Base-by-base conservation (phyloP, 2,113 vertebrate genomes). In the Motacilla tschutschensis region DNA sequence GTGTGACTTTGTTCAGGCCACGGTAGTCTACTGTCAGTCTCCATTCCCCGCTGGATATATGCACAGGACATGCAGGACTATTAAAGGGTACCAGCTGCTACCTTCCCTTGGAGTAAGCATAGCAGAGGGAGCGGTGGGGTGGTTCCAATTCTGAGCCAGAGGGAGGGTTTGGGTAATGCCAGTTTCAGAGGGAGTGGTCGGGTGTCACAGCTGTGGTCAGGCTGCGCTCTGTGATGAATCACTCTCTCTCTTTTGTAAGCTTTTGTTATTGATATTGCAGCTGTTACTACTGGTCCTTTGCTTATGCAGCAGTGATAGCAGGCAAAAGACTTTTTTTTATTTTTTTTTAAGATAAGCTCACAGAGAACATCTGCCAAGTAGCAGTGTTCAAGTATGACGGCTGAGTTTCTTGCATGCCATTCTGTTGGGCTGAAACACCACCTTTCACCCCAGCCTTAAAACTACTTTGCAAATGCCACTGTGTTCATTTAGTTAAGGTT, bases 141-240 rank as follows among this genome's bases (percentile, higher is more conserved):
- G 18, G 4, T 20, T 71, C 24, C 16, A 17, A 2, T 14, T 41
- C 31, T 57, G 20, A 25, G 43, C 4, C 1, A 4, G 31, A 64
- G 10, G 31, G 35, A 31, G 13, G 25, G 10, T 31, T 57, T 55
- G 19, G 35, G 24, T 41, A 25, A 41, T 6, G 19, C 57, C 0
- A 0, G 20, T 40, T 55, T 55, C 41, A 5, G 16, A 33, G 10
- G 16, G 16, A 55, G 10, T 24, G 24, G 4, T 47, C 0, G 0
- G 19, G 12, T 55, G 18, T 40, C 33, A 29, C 10, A 24, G 22
- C 12, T 63, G 19, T 33, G 29, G 12, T 63, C 58, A 72, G 19
- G 6, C 26, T 6, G 5, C 24, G 19, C 24, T 47, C 41, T 64
- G 41, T 47, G 24, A 4, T 47, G 16, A 63, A 17, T 25, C 12